Evolutionary conservation across 1,140 invertebrate genomes (phyloP).

Genomic region (Oncopeltus fasciatus): DNA sequence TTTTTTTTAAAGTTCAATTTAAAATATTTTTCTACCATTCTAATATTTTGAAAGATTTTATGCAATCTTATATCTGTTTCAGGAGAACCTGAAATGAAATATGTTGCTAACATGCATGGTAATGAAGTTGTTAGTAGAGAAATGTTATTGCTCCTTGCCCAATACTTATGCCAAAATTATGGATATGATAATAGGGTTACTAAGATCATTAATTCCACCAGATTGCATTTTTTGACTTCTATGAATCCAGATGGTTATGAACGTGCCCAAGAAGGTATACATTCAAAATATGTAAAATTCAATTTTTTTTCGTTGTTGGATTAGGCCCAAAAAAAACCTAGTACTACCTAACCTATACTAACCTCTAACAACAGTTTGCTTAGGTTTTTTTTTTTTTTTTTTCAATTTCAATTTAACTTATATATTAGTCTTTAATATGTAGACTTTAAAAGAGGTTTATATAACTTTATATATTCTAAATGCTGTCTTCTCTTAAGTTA

Average conservation of each 20-base stretch:
- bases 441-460: too few relatives aligned
- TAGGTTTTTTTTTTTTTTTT: too few relatives aligned
- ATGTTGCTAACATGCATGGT: slow-evolving; percentile 91
- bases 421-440: too few relatives aligned
- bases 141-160: slow-evolving; percentile 64
- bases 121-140: slow-evolving; percentile 90
- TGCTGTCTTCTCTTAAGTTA: too few relatives aligned
- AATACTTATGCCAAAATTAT: slow-evolving; percentile 81
- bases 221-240: slow-evolving; percentile 85
- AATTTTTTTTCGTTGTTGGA: background rate
- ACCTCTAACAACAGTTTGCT: too few relatives aligned
- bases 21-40: too few relatives aligned
- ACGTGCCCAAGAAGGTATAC: slow-evolving; percentile 42
- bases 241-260: slow-evolving; percentile 99
- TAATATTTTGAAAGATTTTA: background rate
- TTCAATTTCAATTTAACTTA: too few relatives aligned
- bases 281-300: background rate
- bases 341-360: too few relatives aligned
- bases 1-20: background rate
- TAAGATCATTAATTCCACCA: slow-evolving; percentile 56
- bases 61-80: background rate
- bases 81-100: slow-evolving; percentile 82
- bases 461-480: too few relatives aligned
- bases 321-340: too few relatives aligned
- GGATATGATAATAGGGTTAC: slow-evolving; percentile 53